Percentiles rank a stretch among this genome's conserved stretches.
Conservation (phyloP, 2,888 invertebrate species). For the Emmelina monodactyla region DNA sequence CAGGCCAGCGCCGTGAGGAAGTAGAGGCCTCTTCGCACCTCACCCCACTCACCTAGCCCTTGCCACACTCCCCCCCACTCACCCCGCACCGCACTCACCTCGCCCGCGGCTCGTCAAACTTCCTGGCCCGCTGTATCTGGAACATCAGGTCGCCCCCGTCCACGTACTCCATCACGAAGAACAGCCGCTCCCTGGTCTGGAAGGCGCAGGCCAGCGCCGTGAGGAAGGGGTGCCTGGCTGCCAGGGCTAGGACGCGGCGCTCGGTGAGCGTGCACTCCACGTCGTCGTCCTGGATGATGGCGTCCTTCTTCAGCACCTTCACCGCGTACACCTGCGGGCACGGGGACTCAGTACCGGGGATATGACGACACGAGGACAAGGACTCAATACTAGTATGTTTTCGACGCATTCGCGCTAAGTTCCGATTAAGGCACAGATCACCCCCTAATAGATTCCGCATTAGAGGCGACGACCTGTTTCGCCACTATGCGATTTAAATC, state of each 20-base stretch:
- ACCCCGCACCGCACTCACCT: no score
- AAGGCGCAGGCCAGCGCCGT: conserved; percentile 97
- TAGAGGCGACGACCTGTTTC: no score
- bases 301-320: conserved; percentile 95
- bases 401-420: no score
- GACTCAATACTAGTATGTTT: no score
- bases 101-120: conserved; percentile 96
- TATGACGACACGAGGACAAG: no score
- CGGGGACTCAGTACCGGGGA: no score
- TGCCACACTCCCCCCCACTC: no score
- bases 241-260: conserved; percentile 93
- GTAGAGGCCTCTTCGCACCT: no score
- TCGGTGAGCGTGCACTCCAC: conserved; percentile 99
- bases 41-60: no score
- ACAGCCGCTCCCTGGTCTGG: conserved; percentile 94
- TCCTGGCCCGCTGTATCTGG: conserved; percentile 97
- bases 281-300: conserved; percentile 98
- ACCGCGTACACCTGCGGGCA: conserved; percentile 82
- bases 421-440: no score
- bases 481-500: no score
- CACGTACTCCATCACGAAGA: conserved; percentile 99
- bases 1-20: conserved; percentile 97
- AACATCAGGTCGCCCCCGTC: conserved; percentile 98
- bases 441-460: no score
- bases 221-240: conserved; percentile 98